Conservation (phyloP, 2,888 invertebrate species). For the Rugalucina vietnamica region DNA sequence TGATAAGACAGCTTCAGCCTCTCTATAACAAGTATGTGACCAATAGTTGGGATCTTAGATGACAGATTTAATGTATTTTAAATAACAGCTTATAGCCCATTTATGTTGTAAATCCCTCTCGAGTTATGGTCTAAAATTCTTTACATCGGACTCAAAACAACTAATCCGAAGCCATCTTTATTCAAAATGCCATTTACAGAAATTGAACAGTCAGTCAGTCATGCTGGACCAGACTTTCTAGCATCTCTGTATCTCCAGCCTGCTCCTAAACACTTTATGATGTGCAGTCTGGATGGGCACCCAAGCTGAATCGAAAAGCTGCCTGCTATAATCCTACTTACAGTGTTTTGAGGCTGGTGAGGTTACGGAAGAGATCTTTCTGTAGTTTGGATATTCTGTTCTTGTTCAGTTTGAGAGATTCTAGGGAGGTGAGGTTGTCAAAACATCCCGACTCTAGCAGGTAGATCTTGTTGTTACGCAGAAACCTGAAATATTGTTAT, state of each 20-base stretch:
- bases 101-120: neutral
- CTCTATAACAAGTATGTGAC: too few species aligned
- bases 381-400: slow-evolving; percentile 88
- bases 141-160: neutral
- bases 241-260: too few species aligned
- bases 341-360: slow-evolving; percentile 89
- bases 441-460: slow-evolving; percentile 90
- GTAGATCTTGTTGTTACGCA: slow-evolving; percentile 90
- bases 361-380: slow-evolving; percentile 90
- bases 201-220: too few species aligned
- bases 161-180: too few species aligned
- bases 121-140: neutral
- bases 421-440: slow-evolving; percentile 89
- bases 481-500: slow-evolving; percentile 85
- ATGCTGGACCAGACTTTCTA: too few species aligned
- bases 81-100: neutral
- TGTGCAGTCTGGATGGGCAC: too few species aligned
- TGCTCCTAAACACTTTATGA: too few species aligned
- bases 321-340: too few species aligned
- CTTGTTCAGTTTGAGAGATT: slow-evolving; percentile 91
- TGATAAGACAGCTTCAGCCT: too few species aligned
- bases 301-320: too few species aligned
- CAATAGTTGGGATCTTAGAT: too few species aligned
- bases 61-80: neutral
- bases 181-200: too few species aligned